Conservation (phyloP, 2,888 invertebrate species). For the Hecatera dysodea region DNA sequence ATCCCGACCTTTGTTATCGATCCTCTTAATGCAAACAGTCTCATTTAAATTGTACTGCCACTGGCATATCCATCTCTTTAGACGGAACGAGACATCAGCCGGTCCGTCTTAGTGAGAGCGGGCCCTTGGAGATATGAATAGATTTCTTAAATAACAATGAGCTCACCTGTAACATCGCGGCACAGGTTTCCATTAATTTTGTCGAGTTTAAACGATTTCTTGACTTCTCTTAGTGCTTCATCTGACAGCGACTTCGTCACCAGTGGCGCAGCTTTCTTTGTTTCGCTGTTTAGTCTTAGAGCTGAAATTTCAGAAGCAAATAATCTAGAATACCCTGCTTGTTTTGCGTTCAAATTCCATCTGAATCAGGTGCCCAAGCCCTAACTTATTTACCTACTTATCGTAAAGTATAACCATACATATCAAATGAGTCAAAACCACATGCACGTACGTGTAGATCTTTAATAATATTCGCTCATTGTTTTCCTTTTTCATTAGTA, state of each 20-base stretch:
- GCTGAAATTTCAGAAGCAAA: slow-evolving; percentile 72
- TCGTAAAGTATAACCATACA: slow-evolving; percentile 12
- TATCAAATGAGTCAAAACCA: slow-evolving; percentile 16
- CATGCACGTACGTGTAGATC: slow-evolving; percentile 20
- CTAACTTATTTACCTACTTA: not conserved
- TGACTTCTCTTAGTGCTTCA: slow-evolving; percentile 80
- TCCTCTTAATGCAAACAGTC: too few species aligned
- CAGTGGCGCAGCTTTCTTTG: slow-evolving; percentile 72
- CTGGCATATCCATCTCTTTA: too few species aligned
- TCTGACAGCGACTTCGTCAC: slow-evolving; percentile 83
- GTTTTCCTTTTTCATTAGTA: slow-evolving; percentile 23
- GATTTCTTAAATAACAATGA: not conserved
- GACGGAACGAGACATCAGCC: too few species aligned
- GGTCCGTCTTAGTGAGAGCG: too few species aligned
- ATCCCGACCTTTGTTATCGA: too few species aligned
- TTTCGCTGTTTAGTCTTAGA: slow-evolving; percentile 73
- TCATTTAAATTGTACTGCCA: too few species aligned
- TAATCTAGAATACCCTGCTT: too few species aligned
- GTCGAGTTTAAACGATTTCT: slow-evolving; percentile 77
- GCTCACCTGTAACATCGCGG: slow-evolving; percentile 72
- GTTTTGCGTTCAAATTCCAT: not conserved
- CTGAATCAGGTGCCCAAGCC: not conserved
- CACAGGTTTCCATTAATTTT: slow-evolving; percentile 79
- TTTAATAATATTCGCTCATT: slow-evolving; percentile 26
- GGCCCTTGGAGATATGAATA: not conserved